Base-by-base conservation (phyloP, 2,888 invertebrate genomes). In the Trissonchulus sp. region DNA sequence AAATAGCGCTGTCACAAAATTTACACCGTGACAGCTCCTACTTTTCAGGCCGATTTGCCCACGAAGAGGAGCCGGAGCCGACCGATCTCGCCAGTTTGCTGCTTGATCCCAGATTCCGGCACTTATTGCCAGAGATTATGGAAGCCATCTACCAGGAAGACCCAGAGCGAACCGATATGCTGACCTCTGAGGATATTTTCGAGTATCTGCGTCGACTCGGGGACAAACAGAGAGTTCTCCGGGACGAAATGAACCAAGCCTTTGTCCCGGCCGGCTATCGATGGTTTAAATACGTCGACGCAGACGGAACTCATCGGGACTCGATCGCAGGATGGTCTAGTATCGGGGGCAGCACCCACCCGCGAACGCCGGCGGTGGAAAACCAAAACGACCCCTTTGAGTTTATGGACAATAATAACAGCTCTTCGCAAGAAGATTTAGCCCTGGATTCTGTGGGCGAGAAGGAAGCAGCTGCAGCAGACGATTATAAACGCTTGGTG, bases 71-170 rank as follows among this genome's bases (percentile, higher is more conserved):
- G 8, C n/a, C 71, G 37, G 71, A 34, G 33, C 34, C 37, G 36
- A 69, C 71, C 35, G 71, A 69, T 69, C n/a, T 69, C 2, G 71
- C 71, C 28, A 69, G 35, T n/a, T n/a, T 69, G 71, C 37, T 69
- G 71, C 37, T 69, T 2, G 71, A 69, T 36, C 71, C 71, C 23
- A 34, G 71, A 37, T 69, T 69, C 37, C 71, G 71, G 28, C 23
- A 69, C 34, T n/a, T 69, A 15, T 34, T 69, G 34, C 71, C 71
- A n/a, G 71, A 69, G 34, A 69, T 69, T 3, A 69, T 69, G 8
- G 71, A 69, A 69, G 71, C 71, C n/a, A 69, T 69, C 37, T 69
- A 69, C 34, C 71, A 37, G n/a, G 71, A 69, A 36, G 71, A 69
- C 37, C 71, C 71, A 15, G 34, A 34, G 3, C 71, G 71, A 3